Percentiles rank a stretch among this genome's conserved stretches.
Conservation (phyloP, 1,140 invertebrate species). For the Bactericera cockerelli region DNA sequence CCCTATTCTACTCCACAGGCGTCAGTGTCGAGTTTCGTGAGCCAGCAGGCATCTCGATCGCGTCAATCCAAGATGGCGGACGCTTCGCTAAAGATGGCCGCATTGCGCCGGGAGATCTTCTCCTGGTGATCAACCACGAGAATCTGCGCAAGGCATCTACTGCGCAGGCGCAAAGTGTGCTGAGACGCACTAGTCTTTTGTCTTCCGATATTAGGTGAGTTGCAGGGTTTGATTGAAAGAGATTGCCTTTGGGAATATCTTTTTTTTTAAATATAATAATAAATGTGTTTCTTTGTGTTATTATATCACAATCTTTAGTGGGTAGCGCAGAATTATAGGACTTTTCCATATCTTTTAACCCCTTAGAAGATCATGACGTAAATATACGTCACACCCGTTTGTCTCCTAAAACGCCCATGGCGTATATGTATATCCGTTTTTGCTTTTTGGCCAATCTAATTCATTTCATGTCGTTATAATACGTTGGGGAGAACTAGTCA, state of each 20-base stretch:
- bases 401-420: no score
- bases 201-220: conserved; percentile 28
- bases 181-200: conserved; percentile 41
- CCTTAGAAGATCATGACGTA: no score
- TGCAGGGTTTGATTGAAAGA: conserved; percentile 1
- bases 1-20: background rate
- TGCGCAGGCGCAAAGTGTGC: conserved; percentile 44
- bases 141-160: conserved; percentile 41
- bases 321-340: no score
- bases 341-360: no score
- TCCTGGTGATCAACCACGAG: conserved; percentile 45
- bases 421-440: no score
- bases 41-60: conserved; percentile 41
- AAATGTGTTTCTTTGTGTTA: no score
- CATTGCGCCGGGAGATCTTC: conserved; percentile 34
- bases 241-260: conserved; percentile 2
- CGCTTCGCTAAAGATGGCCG: conserved; percentile 40
- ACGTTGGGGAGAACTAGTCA: no score
- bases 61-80: conserved; percentile 35
- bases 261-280: conserved; percentile 6
- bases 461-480: no score
- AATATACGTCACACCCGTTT: no score
- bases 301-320: no score
- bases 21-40: background rate
- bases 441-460: no score